Evolutionary conservation across 2,113 vertebrate species (phyloP).

Genomic region (Urocynchramus pylzowi): DNA sequence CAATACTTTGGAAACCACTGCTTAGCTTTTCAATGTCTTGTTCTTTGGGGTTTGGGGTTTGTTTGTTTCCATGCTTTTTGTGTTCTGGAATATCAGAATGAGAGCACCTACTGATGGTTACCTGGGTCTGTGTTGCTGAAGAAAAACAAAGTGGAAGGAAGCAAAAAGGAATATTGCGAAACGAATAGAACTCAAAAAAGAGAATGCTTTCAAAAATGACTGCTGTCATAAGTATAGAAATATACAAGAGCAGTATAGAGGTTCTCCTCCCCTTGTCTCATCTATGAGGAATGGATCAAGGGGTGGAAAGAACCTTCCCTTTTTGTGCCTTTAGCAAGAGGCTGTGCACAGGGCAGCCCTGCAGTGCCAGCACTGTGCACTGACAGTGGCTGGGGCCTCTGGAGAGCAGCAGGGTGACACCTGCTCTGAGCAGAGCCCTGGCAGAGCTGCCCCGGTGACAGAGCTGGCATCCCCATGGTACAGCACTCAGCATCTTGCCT

Average conservation of each 20-base stretch:
- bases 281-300: neutral
- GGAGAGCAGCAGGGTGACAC: neutral
- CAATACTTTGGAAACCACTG: neutral
- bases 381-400: neutral
- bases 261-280: neutral
- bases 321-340: neutral
- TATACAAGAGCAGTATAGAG: neutral
- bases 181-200: neutral
- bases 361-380: neutral
- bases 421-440: neutral
- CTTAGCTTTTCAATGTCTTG: neutral
- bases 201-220: neutral
- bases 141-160: neutral
- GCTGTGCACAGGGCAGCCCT: neutral
- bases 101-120: neutral
- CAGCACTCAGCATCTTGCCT: fast-evolving
- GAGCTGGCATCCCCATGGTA: neutral
- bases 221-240: neutral
- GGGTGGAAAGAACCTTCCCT: neutral
- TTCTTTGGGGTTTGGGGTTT: neutral
- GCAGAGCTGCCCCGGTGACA: neutral
- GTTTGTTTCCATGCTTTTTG: neutral
- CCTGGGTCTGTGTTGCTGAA: neutral
- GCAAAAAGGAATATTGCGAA: neutral
- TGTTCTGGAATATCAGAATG: neutral